Evolutionary conservation across 2,797 vertebrate genomes (phyloP), one percentile per base, ranked within the genome.

Genomic region (Scleropages formosus): DNA sequence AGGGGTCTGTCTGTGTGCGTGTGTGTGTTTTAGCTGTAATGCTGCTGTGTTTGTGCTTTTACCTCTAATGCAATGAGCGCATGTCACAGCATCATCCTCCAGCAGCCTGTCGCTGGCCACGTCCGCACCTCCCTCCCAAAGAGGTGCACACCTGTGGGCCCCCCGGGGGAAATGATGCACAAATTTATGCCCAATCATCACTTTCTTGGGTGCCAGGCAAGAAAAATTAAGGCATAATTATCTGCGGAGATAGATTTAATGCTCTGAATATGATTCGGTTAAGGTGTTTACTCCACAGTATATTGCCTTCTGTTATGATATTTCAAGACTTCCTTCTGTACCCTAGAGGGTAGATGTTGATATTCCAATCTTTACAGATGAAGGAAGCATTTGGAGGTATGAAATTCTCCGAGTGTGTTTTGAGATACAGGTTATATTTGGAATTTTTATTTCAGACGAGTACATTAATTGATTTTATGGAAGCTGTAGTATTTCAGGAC

Each of bases 141-240:
- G 59, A 18, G 15, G 20, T 20, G 59, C 4, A 56, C 18, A 56
- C 53, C 53, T 56, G 53, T 12, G 53, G 53, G 27, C 18, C 18
- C 63, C 63, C 31, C 16, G 8, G 46, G 31, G 31, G 31, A 15
- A 39, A 9, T 31, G 9, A 4, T 27, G 18, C 18, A 3, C 44
- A 67, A 31, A 67, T 12, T 46, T 18, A 31, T 15, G 46, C 49
- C 13, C 22, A 1, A 4, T 49, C 10, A 20, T 20, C 31, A 39
- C 31, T 46, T 46, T 22, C 46, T 66, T 46, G 39, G 16, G 44
- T 10, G 66, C 18, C 22, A 3, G 20, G 20, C 49, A 22, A 18
- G 53, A 24, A 68, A 68, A 68, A 68, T 68, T 4, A 68, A 47
- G 1, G 47, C 68, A 68, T 51, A 68, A 68, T 51, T 24, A 51